These are phyloP conservation scores for Thermophis baileyi DNA, from an alignment of 2,113 vertebrate genomes.

Conservation along the genomic window DNA sequence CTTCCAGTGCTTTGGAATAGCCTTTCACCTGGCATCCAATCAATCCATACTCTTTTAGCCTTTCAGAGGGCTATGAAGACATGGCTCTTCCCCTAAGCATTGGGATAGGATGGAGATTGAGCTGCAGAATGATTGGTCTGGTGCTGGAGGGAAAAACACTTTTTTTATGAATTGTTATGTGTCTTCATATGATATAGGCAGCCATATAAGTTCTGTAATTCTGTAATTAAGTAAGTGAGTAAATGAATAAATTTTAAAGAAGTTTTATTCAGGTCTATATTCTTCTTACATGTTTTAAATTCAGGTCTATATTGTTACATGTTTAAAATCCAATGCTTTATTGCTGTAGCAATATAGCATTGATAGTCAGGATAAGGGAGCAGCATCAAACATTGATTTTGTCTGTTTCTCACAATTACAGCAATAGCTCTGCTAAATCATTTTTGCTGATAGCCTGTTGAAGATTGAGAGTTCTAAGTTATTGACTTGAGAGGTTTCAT, in stretches of 20 bases:
- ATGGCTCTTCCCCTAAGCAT: neutral
- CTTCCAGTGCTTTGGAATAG: neutral
- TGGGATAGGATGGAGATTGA: neutral
- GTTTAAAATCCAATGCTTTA: constrained; percentile 57
- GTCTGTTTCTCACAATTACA: constrained; percentile 64
- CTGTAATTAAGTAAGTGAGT: neutral
- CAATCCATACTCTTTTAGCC: neutral
- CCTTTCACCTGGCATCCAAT: neutral
- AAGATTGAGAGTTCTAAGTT: constrained; percentile 42
- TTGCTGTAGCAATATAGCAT: constrained; percentile 48
- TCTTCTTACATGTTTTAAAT: constrained; percentile 56
- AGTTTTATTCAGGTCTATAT: constrained; percentile 35
- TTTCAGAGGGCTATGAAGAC: neutral
- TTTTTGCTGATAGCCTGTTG: constrained; percentile 40
- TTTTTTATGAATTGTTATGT: neutral
- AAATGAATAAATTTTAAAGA: neutral
- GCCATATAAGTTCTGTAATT: neutral
- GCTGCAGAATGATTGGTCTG: neutral
- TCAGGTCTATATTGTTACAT: constrained; percentile 46
- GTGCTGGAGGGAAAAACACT: neutral
- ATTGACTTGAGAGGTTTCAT: constrained; percentile 20
- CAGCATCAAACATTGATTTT: constrained; percentile 64
- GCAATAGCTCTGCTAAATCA: constrained; percentile 67
- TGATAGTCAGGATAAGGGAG: constrained; percentile 49
- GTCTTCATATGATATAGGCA: neutral